A percentile compares a stretch with the other conserved stretches of the same genome.
These are phyloP conservation scores for Pelobates cultripes DNA, from an alignment of 2,797 vertebrate species.

Conservation along the genomic window DNA sequence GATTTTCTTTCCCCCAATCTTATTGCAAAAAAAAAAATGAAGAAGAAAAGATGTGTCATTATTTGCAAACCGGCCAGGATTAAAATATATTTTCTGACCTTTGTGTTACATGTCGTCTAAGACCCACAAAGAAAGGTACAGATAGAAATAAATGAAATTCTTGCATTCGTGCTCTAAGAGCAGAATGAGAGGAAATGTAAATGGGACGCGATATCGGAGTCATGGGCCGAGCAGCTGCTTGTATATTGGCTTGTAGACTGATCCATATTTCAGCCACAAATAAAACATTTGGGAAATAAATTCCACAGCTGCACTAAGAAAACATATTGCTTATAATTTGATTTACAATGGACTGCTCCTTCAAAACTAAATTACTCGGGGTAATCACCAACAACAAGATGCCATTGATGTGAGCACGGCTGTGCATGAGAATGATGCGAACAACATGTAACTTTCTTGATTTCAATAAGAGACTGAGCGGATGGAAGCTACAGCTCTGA, in stretches of 20 bases:
- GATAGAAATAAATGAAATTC: slow-evolving; percentile 12
- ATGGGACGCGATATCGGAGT: neutral
- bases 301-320: slow-evolving; percentile 36
- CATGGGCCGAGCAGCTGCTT: slow-evolving; percentile 4
- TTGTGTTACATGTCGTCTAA: neutral
- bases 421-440: neutral
- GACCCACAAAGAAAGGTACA: neutral
- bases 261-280: slow-evolving; percentile 44
- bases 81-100: neutral
- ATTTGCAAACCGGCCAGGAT: neutral
- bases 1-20: no score
- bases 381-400: slow-evolving; percentile 10
- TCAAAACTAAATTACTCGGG: slow-evolving; percentile 23
- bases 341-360: slow-evolving; percentile 38
- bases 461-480: neutral
- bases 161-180: neutral
- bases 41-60: neutral
- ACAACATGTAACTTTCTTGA: neutral
- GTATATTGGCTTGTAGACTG: slow-evolving; percentile 13
- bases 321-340: slow-evolving; percentile 36
- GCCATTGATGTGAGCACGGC: neutral
- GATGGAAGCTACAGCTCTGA: no score
- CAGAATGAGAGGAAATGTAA: neutral
- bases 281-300: slow-evolving; percentile 51
- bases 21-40: no score